Conservation (phyloP, 2,113 vertebrate species). For the Tyto alba region DNA sequence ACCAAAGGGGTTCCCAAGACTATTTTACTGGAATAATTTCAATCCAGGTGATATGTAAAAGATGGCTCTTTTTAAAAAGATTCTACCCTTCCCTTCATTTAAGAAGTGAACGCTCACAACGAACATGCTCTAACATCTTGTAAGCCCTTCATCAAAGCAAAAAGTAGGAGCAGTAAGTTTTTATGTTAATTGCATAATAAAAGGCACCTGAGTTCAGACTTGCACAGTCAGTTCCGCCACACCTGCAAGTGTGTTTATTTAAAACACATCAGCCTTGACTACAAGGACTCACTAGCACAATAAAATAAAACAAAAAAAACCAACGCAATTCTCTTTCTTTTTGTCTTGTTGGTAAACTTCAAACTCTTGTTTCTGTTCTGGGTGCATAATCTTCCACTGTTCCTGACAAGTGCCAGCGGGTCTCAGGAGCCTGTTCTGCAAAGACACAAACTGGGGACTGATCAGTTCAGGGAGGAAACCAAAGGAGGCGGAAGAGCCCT, state of each 20-base stretch:
- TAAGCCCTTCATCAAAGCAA: not conserved
- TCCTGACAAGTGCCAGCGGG: not conserved
- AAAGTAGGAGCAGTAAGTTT: not conserved
- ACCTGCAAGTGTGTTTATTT: not conserved
- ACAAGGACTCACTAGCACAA: not conserved
- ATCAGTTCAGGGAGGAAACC: not conserved
- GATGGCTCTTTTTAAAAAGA: not conserved
- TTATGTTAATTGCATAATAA: not conserved
- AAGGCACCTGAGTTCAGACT: not conserved
- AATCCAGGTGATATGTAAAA: not conserved
- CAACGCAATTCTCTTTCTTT: not conserved
- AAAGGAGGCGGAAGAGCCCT: not conserved
- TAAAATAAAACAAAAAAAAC: not conserved
- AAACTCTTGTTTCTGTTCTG: not conserved
- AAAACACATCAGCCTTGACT: not conserved
- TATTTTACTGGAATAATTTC: not conserved
- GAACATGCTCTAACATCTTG: not conserved
- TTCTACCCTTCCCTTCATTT: not conserved
- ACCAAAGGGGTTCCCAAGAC: not conserved
- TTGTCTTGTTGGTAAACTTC: not conserved
- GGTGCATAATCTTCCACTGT: not conserved
- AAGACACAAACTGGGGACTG: not conserved
- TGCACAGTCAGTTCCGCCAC: conserved; percentile 6
- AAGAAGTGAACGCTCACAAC: not conserved
- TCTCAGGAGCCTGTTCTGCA: not conserved